Conservation (phyloP, 2,888 invertebrate genomes). For the Eristalis pertinax region DNA sequence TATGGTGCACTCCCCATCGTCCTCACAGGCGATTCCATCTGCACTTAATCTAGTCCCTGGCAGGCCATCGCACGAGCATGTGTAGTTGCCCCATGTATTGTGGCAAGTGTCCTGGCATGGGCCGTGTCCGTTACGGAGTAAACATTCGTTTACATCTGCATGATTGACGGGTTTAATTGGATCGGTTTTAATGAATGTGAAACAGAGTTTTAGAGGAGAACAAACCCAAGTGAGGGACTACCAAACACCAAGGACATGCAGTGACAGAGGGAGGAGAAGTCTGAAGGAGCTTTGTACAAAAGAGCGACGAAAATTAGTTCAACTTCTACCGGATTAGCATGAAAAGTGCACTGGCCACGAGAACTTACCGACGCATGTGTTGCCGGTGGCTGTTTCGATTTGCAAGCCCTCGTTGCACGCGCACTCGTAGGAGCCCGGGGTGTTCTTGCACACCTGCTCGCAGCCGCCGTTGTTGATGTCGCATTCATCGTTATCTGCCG, state of each 20-base stretch:
- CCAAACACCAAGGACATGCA: conserved; percentile 63
- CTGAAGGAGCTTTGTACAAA: conserved; percentile 52
- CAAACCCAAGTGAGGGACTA: conserved; percentile 25
- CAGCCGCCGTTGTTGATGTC: conserved; percentile 83
- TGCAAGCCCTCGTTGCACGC: conserved; percentile 83
- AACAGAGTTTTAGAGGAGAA: conserved; percentile 3
- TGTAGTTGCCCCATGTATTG: conserved; percentile 84
- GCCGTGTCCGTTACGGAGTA: conserved; percentile 84
- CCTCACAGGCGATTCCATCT: conserved; percentile 84
- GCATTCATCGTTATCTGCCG: conserved; percentile 84
- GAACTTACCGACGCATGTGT: conserved; percentile 82
- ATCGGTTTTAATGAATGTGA: conserved; percentile 25
- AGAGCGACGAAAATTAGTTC: conserved; percentile 52
- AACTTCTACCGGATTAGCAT: conserved; percentile 42
- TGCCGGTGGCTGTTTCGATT: conserved; percentile 81
- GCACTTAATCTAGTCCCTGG: conserved; percentile 83
- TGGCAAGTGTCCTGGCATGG: conserved; percentile 85
- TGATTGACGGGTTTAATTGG: conserved; percentile 33
- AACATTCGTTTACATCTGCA: conserved; percentile 85
- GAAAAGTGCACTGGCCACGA: not conserved
- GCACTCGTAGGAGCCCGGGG: conserved; percentile 84
- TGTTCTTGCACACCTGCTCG: conserved; percentile 83
- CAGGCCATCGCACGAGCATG: conserved; percentile 83
- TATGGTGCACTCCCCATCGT: conserved; percentile 79
- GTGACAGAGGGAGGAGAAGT: conserved; percentile 10